phyloP scores from a whole-genome alignment of 2,888 invertebrate species.

The Galerucella pusilla region DNA sequence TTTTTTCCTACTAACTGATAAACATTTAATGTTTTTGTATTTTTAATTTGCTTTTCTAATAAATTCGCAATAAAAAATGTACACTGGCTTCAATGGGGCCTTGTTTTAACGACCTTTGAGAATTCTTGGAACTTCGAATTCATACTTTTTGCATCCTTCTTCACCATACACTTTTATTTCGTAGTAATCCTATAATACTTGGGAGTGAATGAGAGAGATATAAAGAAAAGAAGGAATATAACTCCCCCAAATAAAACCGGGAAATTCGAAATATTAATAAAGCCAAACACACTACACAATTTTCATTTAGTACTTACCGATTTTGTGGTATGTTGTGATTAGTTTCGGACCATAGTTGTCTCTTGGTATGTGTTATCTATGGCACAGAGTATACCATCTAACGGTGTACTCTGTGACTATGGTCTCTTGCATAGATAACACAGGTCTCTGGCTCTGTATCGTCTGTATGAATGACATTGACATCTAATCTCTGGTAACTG shows the following conservation, averaged over 20 bases:
- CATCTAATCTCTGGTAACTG: neutral
- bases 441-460: no score
- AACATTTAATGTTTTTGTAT: constrained; percentile 7
- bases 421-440: no score
- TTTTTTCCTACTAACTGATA: constrained; percentile 7
- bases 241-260: neutral
- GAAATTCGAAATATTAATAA: neutral
- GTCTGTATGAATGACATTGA: no score
- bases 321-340: no score
- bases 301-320: no score
- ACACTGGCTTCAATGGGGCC: neutral
- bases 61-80: neutral
- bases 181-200: neutral
- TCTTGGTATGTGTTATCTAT: no score
- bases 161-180: neutral
- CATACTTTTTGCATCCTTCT: constrained; percentile 5
- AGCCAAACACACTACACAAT: no score
- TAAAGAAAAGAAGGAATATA: neutral
- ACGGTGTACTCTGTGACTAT: no score
- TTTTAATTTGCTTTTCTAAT: constrained; percentile 12
- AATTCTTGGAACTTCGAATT: constrained; percentile 7
- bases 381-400: no score
- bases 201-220: neutral
- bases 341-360: no score
- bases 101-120: neutral